Percentiles rank a stretch among this genome's conserved stretches.
Evolutionary conservation across 2,888 invertebrate genomes (phyloP).

Genomic region (Drosophila subsilvestris): DNA sequence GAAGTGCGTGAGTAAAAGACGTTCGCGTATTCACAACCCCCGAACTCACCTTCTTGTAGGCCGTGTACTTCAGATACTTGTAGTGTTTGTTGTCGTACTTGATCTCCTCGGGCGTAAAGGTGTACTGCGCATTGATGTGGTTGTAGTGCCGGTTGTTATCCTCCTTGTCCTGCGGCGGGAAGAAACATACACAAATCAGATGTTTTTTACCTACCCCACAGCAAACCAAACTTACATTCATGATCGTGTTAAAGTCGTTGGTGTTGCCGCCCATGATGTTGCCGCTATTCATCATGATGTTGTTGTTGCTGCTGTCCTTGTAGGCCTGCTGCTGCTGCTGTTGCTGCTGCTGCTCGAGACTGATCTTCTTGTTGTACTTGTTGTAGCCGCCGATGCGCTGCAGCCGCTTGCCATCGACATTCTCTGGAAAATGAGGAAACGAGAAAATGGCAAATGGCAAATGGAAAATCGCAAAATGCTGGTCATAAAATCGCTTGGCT

Average conservation of each 20-base stretch:
- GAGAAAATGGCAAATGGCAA: neutral
- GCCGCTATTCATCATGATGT: conserved; percentile 78
- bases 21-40: neutral
- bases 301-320: conserved; percentile 81
- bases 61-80: conserved; percentile 90
- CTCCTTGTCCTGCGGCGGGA: conserved; percentile 80
- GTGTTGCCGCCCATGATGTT: conserved; percentile 78
- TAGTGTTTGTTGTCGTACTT: conserved; percentile 92
- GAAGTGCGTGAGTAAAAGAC: neutral
- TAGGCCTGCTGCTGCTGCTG: conserved; percentile 78
- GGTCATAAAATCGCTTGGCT: conserved; percentile 61
- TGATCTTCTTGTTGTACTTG: conserved; percentile 87
- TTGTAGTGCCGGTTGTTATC: conserved; percentile 84
- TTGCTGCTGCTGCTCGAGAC: conserved; percentile 84
- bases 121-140: conserved; percentile 86
- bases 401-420: conserved; percentile 85
- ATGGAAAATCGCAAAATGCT: conserved; percentile 47
- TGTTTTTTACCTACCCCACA: no score
- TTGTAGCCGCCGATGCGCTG: conserved; percentile 86
- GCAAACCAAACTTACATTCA: conserved; percentile 79
- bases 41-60: conserved; percentile 87
- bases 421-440: conserved; percentile 78
- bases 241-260: conserved; percentile 82
- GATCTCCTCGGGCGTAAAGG: conserved; percentile 90
- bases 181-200: conserved; percentile 4